Conservation (phyloP, 2,797 vertebrate genomes). For the Mus caroli region DNA sequence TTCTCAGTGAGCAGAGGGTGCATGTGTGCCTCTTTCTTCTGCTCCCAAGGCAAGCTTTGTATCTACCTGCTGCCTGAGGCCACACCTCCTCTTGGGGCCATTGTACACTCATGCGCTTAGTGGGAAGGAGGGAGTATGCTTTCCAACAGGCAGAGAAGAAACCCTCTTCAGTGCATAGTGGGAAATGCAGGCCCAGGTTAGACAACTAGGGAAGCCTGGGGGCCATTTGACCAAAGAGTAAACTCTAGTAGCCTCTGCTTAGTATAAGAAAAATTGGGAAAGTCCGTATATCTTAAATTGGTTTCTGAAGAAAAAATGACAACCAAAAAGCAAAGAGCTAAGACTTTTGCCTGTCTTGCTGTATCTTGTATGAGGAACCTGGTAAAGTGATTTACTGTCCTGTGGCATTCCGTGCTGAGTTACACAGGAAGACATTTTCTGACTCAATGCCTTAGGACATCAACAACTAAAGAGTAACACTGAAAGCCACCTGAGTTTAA, state of each 20-base stretch:
- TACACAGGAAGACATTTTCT: conserved; percentile 20
- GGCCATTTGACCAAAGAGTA: background rate
- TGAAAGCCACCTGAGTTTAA: conserved; percentile 38
- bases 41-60: background rate
- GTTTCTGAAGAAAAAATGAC: background rate
- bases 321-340: background rate
- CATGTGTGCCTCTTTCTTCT: background rate
- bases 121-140: background rate
- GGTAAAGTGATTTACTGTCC: background rate
- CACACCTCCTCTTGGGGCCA: background rate
- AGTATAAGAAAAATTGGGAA: background rate
- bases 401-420: conserved; percentile 8
- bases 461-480: conserved; percentile 5
- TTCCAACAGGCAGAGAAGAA: background rate
- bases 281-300: background rate
- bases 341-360: background rate
- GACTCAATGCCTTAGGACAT: conserved; percentile 44
- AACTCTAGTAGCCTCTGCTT: background rate
- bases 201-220: background rate
- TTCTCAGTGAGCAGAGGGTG: conserved; percentile 28
- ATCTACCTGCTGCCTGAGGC: conserved; percentile 9
- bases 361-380: conserved; percentile 26
- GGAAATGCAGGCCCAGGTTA: background rate
- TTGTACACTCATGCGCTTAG: background rate
- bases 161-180: background rate